phyloP scores from a whole-genome alignment of 2,888 invertebrate species.

The Torymus aiolomorphi region DNA sequence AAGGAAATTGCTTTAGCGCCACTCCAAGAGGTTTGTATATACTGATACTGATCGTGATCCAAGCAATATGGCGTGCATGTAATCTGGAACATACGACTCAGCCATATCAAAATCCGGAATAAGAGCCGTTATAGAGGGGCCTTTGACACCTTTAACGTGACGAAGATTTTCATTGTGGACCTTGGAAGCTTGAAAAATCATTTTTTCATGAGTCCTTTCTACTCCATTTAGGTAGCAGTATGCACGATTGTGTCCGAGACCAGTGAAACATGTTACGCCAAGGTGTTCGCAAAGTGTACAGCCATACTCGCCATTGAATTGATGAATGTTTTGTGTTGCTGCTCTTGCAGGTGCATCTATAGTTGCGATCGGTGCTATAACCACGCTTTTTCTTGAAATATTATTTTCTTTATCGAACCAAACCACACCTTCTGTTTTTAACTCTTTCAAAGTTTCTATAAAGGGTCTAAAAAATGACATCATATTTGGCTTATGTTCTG shows the following conservation, averaged over 20 bases:
- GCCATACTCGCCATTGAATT: too few species aligned
- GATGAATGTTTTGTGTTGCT: slow-evolving; percentile 28
- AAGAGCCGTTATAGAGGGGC: slow-evolving; percentile 2
- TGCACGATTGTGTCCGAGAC: too few species aligned
- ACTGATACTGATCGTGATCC: too few species aligned
- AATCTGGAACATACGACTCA: slow-evolving; percentile 29
- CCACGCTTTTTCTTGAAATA: neutral
- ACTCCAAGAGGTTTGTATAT: too few species aligned
- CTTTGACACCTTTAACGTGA: slow-evolving; percentile 28
- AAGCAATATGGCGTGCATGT: slow-evolving; percentile 34
- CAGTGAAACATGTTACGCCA: too few species aligned
- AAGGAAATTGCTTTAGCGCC: too few species aligned
- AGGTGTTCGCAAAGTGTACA: too few species aligned
- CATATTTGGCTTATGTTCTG: too few species aligned
- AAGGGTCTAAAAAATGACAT: slow-evolving; percentile 42
- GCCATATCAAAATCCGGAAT: slow-evolving; percentile 20
- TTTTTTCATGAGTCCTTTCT: neutral
- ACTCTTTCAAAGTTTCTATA: slow-evolving; percentile 5
- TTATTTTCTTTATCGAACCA: neutral
- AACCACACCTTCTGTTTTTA: neutral
- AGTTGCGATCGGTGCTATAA: slow-evolving; percentile 39
- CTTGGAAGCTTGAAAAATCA: slow-evolving; percentile 1
- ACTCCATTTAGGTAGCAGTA: slow-evolving; percentile 5
- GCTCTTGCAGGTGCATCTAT: slow-evolving; percentile 43
- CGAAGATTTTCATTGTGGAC: slow-evolving; percentile 16